Evolutionary conservation across 37 sponge, comb jelly and placozoan genomes (phyloP).

Genomic region (Petrosia ficiformis): DNA sequence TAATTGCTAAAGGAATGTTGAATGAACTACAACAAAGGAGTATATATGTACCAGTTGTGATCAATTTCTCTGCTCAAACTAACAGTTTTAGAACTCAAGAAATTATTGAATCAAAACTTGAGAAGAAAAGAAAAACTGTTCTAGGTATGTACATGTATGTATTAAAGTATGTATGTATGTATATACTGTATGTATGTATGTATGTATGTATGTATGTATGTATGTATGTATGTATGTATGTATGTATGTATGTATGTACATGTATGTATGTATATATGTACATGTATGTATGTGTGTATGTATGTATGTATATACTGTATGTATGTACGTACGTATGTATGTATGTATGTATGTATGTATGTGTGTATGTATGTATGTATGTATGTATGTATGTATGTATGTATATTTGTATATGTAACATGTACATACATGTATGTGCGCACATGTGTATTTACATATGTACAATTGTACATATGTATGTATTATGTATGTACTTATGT

Average conservation of each 20-base stretch:
- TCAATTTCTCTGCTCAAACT: slow-evolving; percentile 99
- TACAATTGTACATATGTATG: slow-evolving; percentile 12
- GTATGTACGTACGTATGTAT: not conserved
- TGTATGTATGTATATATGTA: not conserved
- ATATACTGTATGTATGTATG: slow-evolving; percentile 2
- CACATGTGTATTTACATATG: not conserved
- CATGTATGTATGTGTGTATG: not conserved
- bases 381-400: not conserved
- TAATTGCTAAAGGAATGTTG: slow-evolving; percentile 86
- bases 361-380: slow-evolving; percentile 47
- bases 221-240: not conserved
- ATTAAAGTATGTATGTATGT: slow-evolving; percentile 2
- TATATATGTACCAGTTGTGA: slow-evolving; percentile 62
- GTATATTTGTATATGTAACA: slow-evolving; percentile 47
- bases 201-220: slow-evolving; percentile 4
- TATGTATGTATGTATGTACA: not conserved
- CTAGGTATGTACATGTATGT: slow-evolving; percentile 64
- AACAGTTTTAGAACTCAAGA: slow-evolving; percentile 93
- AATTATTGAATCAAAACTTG: slow-evolving; percentile 95
- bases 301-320: too few relatives aligned
- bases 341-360: not conserved
- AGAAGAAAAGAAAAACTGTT: slow-evolving; percentile 96
- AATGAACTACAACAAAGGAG: slow-evolving; percentile 67
- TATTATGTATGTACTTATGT: not conserved
- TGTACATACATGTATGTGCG: slow-evolving; percentile 51